Evolutionary conservation across 2,888 invertebrate species (phyloP), one percentile per base, ranked within the genome.

Genomic region (Orchesella flavescens): DNA sequence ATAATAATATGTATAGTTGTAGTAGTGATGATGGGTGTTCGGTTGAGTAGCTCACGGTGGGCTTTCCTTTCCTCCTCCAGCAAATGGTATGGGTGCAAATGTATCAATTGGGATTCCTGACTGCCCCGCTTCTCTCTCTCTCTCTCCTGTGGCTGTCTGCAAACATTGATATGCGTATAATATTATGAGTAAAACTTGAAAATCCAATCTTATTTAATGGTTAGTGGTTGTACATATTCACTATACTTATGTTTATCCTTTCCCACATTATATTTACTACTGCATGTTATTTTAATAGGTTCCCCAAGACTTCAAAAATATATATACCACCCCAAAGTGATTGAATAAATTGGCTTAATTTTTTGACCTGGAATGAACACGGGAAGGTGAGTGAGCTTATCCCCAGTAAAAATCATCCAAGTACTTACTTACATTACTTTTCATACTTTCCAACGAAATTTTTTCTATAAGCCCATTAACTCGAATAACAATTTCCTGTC

Each of bases 301-400:
- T 63, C 9, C 49, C 46, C 12, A 13, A 49, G 49, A 68, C 49
- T 65, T 24, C 24, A 15, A 3, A 43, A 2, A 66, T 66, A 44
- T 43, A n/a, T n/a, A n/a, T n/a, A n/a, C n/a, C n/a, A n/a, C n/a
- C n/a, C n/a, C n/a, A n/a, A n/a, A 19, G 68, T 80, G 73, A 80
- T 73, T 65, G 73, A 66, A 73, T 57, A 80, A 80, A 80, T 80
- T 80, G 79, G 79, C 79, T 80, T 80, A 80, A 80, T 80, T 80
- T 80, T 66, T 80, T 63, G 65, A 80, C 55, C 66, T 80, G 55
- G 23, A 65, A 73, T 73, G 46, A 61, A 71, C 63, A 63, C 43
- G 53, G 59, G 15, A 34, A 53, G 49, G 78, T n/a, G n/a, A n/a
- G 71, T 78, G 78, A 34, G 63, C 68, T 63, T 71, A 69, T 77